Evolutionary conservation across 2,113 vertebrate genomes (phyloP).

Genomic region (Peromyscus californicus): DNA sequence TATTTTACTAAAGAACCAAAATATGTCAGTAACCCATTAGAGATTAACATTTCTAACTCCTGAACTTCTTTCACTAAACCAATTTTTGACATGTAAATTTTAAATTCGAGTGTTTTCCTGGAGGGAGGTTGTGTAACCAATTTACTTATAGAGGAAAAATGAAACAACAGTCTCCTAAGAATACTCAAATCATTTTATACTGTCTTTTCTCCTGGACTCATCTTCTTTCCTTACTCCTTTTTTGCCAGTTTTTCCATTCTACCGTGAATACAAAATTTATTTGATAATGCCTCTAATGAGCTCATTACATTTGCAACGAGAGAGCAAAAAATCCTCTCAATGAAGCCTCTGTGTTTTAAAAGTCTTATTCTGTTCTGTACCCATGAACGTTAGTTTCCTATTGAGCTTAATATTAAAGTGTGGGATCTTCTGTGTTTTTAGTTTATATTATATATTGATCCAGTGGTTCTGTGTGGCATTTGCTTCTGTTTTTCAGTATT

Average conservation of each 20-base stretch:
- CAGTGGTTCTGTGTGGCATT: not conserved
- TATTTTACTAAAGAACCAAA: not conserved
- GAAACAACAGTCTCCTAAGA: not conserved
- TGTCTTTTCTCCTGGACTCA: not conserved
- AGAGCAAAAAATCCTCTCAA: not conserved
- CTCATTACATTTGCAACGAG: not conserved
- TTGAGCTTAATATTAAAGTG: slow-evolving; percentile 20
- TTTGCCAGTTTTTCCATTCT: not conserved
- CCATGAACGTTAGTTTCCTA: not conserved
- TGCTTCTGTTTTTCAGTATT: slow-evolving; percentile 42
- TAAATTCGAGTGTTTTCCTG: not conserved
- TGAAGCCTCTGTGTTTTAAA: not conserved
- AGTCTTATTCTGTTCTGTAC: not conserved
- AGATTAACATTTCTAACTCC: not conserved
- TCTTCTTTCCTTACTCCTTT: not conserved
- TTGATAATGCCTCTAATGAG: not conserved
- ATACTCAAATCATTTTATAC: not conserved
- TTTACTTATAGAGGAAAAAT: not conserved
- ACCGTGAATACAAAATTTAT: not conserved
- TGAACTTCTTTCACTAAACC: not conserved
- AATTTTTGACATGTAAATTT: not conserved
- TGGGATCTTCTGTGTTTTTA: not conserved
- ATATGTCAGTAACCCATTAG: not conserved
- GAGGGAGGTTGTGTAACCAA: not conserved
- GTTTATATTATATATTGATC: slow-evolving; percentile 34